Evolutionary conservation across 1,140 invertebrate species (phyloP), one percentile per base, ranked within the genome.

Genomic region (Drosophila virilis): DNA sequence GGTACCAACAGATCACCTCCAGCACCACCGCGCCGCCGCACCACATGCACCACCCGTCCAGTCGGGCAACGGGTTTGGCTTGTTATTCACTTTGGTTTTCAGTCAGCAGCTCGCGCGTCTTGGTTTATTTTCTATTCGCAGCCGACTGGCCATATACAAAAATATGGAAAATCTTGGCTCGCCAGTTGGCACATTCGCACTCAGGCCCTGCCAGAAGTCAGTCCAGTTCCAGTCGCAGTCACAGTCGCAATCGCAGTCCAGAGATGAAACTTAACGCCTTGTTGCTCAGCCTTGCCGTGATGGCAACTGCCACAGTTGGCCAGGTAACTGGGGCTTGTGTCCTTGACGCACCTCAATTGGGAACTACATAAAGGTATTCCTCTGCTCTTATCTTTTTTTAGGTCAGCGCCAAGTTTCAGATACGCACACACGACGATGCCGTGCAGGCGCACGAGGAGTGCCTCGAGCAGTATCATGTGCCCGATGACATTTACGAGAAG

Each of bases 401-500:
- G 66, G 61, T 45, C 70, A 91, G 90, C n/a, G 86, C 73, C 54
- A 89, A 91, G 70, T 91, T 89, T 57, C 28, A 78, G 54, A 9
- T 86, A 28, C 84, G 85, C 50, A 79, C 43, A 10, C 75, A 74
- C n/a, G 80, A 80, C 1, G 90, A 91, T 64, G 90, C 90, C 6
- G 57, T 78, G 32, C 52, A 50, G 22, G 90, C 90, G 9, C 78
- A 82, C 22, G 90, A 89, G 65, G 86, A 88, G 7, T 91, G 90
- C 64, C 90, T 58, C 9, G 90, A 78, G 40, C 80, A 91, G 0
- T 62, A 50, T 12, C 8, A 69, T 50, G 80, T 91, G 33, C 90
- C 90, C 35, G 86, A 90, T 13, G 90, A 91, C 10, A 89, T 91
- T 35, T 91, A 86, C 37, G 86, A 91, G 15, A 85, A 91, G 68